A percentile compares a stretch with the other conserved stretches of the same genome.
Evolutionary conservation across 1,140 invertebrate species (phyloP).

Genomic region (Macrostomum lignano): DNA sequence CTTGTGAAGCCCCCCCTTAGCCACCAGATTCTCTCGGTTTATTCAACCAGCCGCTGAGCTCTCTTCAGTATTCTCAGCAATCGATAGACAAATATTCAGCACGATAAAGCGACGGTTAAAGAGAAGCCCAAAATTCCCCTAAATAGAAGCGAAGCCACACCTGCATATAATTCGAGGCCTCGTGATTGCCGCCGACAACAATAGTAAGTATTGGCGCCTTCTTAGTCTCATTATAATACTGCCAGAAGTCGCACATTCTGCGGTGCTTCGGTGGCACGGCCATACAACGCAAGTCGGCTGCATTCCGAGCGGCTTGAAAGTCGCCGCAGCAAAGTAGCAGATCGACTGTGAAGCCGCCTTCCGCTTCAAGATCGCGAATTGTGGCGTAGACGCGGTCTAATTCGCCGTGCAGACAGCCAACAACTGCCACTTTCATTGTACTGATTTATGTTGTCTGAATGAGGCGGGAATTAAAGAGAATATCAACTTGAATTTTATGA

Average conservation of each 20-base stretch:
- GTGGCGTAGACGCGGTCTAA: slow-evolving; percentile 73
- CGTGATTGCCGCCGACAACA: slow-evolving; percentile 93
- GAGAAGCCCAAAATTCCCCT: no score
- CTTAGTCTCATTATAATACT: slow-evolving; percentile 78
- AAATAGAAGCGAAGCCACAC: no score
- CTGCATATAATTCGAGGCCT: slow-evolving; percentile 84
- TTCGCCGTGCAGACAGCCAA: slow-evolving; percentile 89
- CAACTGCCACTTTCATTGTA: slow-evolving; percentile 80
- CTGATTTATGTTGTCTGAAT: no score
- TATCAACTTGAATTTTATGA: no score
- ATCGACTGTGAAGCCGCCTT: slow-evolving; percentile 35
- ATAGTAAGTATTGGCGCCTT: slow-evolving; percentile 63
- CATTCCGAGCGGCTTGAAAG: slow-evolving; percentile 45
- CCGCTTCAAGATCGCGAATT: slow-evolving; percentile 30
- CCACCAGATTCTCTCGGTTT: no score
- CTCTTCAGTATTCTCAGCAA: no score
- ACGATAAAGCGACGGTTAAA: no score
- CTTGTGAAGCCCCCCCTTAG: no score
- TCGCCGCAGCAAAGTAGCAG: slow-evolving; percentile 83
- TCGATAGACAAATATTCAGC: no score
- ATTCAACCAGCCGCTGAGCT: no score
- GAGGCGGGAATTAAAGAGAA: no score
- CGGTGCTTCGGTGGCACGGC: slow-evolving; percentile 71
- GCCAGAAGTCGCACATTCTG: slow-evolving; percentile 56
- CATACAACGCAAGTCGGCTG: slow-evolving; percentile 47